phyloP scores from a whole-genome alignment of 2,113 vertebrate species.

The Carettochelys insculpta region DNA sequence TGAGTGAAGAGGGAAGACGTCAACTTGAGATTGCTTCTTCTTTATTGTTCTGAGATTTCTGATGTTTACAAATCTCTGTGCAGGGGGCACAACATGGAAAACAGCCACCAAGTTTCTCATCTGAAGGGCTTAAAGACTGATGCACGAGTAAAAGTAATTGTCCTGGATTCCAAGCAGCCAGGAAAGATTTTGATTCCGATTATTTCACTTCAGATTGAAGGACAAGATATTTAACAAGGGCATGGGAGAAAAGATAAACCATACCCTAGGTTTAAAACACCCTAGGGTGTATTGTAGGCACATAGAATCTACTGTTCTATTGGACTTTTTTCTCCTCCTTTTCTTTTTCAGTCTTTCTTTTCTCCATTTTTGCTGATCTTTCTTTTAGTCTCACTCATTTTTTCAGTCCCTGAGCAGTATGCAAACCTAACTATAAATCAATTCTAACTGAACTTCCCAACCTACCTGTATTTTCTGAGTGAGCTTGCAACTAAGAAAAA shows the following conservation, averaged over 20 bases:
- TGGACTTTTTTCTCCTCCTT: neutral
- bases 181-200: neutral
- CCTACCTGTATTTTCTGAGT: neutral
- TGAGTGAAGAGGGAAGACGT: slow-evolving; percentile 29
- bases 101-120: neutral
- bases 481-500: neutral
- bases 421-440: neutral
- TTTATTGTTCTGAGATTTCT: neutral
- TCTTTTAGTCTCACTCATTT: neutral
- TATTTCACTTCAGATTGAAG: neutral
- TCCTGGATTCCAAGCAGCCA: neutral
- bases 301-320: neutral
- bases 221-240: neutral
- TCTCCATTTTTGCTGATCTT: neutral
- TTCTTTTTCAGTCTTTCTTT: neutral
- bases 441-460: neutral
- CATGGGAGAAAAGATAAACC: neutral
- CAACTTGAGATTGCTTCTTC: neutral
- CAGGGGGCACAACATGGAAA: slow-evolving; percentile 21
- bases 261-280: neutral
- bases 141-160: neutral
- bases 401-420: neutral
- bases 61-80: slow-evolving; percentile 9
- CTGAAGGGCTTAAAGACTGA: neutral
- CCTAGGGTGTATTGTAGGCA: neutral